These are phyloP conservation scores for Plutomurus gul DNA, from an alignment of 1,140 invertebrate genomes.

Conservation along the genomic window DNA sequence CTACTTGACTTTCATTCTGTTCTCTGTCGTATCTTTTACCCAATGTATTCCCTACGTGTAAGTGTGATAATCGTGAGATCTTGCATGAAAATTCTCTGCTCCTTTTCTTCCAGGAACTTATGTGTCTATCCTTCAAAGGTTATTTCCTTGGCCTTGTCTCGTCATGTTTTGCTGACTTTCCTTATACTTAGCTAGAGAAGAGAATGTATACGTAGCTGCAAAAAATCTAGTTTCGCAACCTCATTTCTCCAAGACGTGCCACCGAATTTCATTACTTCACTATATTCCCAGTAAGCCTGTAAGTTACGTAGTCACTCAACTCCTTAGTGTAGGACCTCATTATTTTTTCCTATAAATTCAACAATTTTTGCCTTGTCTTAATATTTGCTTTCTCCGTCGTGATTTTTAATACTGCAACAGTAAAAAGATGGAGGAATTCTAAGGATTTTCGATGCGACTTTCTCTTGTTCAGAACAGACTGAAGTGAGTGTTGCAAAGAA, in stretches of 20 bases:
- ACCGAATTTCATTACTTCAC: constrained; percentile 18
- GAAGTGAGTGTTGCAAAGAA: not conserved
- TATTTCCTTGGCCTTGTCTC: constrained; percentile 25
- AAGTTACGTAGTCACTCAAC: not conserved
- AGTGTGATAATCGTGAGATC: not conserved
- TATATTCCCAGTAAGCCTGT: not conserved
- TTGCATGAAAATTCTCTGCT: not conserved
- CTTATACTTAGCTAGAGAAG: no score
- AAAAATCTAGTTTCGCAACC: not conserved
- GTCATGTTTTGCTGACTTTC: constrained; percentile 23
- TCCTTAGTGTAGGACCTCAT: not conserved
- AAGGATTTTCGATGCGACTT: not conserved
- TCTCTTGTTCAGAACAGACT: not conserved
- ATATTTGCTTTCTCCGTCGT: not conserved
- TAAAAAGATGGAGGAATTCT: not conserved
- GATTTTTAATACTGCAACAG: constrained; percentile 4
- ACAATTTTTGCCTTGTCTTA: constrained; percentile 8
- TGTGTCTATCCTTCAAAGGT: not conserved
- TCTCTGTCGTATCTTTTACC: no score
- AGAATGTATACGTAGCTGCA: not conserved
- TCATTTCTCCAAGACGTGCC: constrained; percentile 8
- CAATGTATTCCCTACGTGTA: no score
- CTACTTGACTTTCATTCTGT: not conserved
- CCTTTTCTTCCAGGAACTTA: not conserved
- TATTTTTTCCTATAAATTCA: constrained; percentile 10